A percentile compares a stretch with the other conserved stretches of the same genome.
phyloP scores from a whole-genome alignment of 2,888 invertebrate species.

The Lepetodrilus schrolli region DNA sequence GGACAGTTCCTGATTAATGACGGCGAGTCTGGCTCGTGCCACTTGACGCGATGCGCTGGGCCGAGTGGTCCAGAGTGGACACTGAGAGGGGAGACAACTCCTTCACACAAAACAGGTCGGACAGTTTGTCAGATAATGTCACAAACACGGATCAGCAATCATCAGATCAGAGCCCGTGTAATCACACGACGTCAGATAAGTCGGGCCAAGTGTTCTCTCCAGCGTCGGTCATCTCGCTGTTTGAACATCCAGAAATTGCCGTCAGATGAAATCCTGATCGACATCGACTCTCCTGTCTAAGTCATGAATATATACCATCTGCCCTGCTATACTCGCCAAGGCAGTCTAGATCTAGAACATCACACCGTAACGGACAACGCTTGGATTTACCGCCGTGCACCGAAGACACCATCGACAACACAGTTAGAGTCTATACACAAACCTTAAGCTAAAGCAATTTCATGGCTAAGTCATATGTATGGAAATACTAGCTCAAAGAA shows the following conservation, averaged over 20 bases:
- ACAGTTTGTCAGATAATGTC: slow-evolving; percentile 8
- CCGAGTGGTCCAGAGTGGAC: slow-evolving; percentile 4
- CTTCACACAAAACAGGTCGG: not conserved
- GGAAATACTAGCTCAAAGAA: not conserved
- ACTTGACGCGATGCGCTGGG: not conserved
- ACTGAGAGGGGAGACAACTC: not conserved
- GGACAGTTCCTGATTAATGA: slow-evolving; percentile 24
- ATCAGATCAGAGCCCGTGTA: not conserved
- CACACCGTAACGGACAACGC: not conserved
- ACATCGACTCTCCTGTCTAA: not conserved
- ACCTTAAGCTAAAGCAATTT: not conserved
- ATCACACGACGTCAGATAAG: not conserved
- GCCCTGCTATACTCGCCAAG: not conserved
- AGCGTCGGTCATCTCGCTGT: not conserved
- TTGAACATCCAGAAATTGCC: not conserved
- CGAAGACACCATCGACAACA: not conserved
- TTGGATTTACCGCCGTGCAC: not conserved
- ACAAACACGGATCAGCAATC: not conserved
- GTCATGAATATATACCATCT: not conserved
- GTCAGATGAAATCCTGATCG: not conserved
- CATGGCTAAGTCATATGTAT: slow-evolving; percentile 17
- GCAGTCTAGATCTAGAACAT: not conserved
- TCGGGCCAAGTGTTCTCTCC: not conserved
- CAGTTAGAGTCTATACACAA: not conserved
- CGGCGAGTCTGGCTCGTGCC: slow-evolving; percentile 5